A percentile compares a stretch with the other conserved stretches of the same genome.
Evolutionary conservation across 2,888 invertebrate genomes (phyloP).

Genomic region (Syrphus vitripennis): DNA sequence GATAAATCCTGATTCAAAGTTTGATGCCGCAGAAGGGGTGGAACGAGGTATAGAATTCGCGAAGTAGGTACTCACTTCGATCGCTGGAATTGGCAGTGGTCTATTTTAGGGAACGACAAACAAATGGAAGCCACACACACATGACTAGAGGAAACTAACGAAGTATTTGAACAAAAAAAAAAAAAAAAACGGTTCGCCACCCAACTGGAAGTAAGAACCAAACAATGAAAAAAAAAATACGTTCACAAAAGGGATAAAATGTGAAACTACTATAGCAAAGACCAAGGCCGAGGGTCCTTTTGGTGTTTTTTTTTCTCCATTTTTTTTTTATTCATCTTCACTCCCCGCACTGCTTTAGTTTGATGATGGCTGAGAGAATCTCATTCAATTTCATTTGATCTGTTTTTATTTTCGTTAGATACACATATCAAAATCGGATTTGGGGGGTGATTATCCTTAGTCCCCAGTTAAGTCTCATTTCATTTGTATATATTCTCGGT

Average conservation of each 20-base stretch:
- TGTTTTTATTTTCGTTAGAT: slow-evolving; percentile 67
- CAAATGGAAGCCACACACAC: not conserved
- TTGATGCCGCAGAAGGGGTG: not conserved
- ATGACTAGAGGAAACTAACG: slow-evolving; percentile 38
- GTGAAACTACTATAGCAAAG: slow-evolving; percentile 7
- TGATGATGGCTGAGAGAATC: slow-evolving; percentile 30
- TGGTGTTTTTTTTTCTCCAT: not conserved
- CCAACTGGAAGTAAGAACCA: slow-evolving; percentile 51
- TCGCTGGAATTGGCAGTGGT: slow-evolving; percentile 46
- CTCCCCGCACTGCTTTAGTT: not conserved
- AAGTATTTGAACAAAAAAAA: slow-evolving; percentile 16
- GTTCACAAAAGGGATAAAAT: slow-evolving; percentile 36
- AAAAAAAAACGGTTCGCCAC: slow-evolving; percentile 23
- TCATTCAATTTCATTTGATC: slow-evolving; percentile 68
- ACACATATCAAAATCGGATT: slow-evolving; percentile 71
- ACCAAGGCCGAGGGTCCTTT: slow-evolving; percentile 13
- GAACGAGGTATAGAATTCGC: slow-evolving; percentile 20
- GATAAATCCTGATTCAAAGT: slow-evolving; percentile 32
- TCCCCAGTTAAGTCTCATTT: slow-evolving; percentile 65
- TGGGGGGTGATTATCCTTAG: slow-evolving; percentile 66
- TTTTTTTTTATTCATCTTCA: not conserved
- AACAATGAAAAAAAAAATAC: not conserved
- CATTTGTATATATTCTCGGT: not conserved
- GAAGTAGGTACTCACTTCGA: slow-evolving; percentile 39
- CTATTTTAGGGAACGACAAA: not conserved